phyloP scores from a whole-genome alignment of 2,797 vertebrate genomes.

The Decapterus maruadsi region DNA sequence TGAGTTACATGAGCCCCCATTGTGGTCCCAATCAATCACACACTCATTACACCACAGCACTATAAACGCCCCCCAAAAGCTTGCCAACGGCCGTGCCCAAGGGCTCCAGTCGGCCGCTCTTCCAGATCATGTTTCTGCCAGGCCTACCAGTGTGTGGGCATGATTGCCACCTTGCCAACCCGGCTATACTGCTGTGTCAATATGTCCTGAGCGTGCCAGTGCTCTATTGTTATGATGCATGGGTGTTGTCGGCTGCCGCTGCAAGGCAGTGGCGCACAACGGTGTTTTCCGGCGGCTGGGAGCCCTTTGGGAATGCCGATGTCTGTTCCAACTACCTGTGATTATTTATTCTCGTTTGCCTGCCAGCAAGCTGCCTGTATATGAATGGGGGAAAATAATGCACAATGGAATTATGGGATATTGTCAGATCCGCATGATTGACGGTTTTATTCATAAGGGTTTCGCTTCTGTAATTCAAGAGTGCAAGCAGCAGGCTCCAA shows the following conservation, averaged over 20 bases:
- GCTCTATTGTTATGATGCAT: constrained; percentile 61
- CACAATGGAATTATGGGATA: constrained; percentile 34
- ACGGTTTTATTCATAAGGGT: constrained; percentile 38
- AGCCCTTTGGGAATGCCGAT: constrained; percentile 38
- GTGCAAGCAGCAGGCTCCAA: constrained; percentile 16
- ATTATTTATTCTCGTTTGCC: constrained; percentile 60
- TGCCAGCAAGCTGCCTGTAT: constrained; percentile 46
- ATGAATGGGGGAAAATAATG: constrained; percentile 36
- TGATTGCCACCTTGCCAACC: constrained; percentile 54
- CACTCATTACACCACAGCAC: constrained; percentile 76
- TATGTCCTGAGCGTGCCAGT: constrained; percentile 51
- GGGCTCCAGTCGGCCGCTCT: constrained; percentile 41
- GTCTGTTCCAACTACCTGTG: constrained; percentile 60
- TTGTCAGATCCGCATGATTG: constrained; percentile 52
- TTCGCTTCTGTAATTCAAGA: constrained; percentile 41
- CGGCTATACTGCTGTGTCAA: constrained; percentile 81
- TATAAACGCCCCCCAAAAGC: constrained; percentile 79
- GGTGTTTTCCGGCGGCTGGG: constrained; percentile 43
- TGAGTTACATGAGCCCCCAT: constrained; percentile 81
- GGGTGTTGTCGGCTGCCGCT: constrained; percentile 49
- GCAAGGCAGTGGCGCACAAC: constrained; percentile 46
- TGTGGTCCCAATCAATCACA: constrained; percentile 87
- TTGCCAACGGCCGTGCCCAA: constrained; percentile 73
- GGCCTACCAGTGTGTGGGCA: constrained; percentile 51
- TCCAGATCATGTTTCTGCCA: constrained; percentile 64